A percentile compares a stretch with the other conserved stretches of the same genome.
Conservation (phyloP, 2,888 invertebrate species). For the Quadroppia sp. region DNA sequence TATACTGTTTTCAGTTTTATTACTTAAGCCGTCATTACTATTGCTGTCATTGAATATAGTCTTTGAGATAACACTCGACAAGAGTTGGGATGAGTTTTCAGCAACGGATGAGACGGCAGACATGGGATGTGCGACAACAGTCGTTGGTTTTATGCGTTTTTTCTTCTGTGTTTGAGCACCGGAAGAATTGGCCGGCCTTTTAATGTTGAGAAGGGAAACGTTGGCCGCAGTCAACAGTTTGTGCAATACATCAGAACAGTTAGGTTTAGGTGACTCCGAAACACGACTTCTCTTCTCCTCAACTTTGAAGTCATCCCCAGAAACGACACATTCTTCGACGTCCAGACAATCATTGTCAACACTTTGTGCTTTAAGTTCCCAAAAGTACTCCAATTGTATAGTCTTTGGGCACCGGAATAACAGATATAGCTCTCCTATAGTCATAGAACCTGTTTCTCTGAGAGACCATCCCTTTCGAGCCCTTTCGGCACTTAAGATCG, state of each 20-base stretch:
- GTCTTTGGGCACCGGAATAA: slow-evolving; percentile 59
- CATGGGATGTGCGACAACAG: not conserved
- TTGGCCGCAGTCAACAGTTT: slow-evolving; percentile 40
- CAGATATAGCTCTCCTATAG: slow-evolving; percentile 82
- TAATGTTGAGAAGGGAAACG: slow-evolving; percentile 26
- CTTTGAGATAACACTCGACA: slow-evolving; percentile 39
- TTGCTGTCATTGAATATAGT: slow-evolving; percentile 40
- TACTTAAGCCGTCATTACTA: not conserved
- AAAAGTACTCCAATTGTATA: slow-evolving; percentile 55
- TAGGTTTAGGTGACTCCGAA: slow-evolving; percentile 4
- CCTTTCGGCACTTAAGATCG: slow-evolving; percentile 30
- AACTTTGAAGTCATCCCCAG: not conserved
- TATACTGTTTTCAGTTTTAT: not conserved
- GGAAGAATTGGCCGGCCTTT: slow-evolving; percentile 24
- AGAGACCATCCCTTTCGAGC: slow-evolving; percentile 68
- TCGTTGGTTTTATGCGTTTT: slow-evolving; percentile 27
- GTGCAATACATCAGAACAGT: not conserved
- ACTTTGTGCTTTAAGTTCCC: slow-evolving; percentile 49
- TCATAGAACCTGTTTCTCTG: slow-evolving; percentile 69
- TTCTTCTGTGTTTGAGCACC: slow-evolving; percentile 25
- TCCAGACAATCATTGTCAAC: slow-evolving; percentile 5
- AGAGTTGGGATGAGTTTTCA: slow-evolving; percentile 23
- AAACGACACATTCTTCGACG: not conserved
- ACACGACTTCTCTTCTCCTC: slow-evolving; percentile 10
- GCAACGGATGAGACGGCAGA: not conserved